Evolutionary conservation across 2,888 invertebrate genomes (phyloP).

Genomic region (Agrilus biguttatus): DNA sequence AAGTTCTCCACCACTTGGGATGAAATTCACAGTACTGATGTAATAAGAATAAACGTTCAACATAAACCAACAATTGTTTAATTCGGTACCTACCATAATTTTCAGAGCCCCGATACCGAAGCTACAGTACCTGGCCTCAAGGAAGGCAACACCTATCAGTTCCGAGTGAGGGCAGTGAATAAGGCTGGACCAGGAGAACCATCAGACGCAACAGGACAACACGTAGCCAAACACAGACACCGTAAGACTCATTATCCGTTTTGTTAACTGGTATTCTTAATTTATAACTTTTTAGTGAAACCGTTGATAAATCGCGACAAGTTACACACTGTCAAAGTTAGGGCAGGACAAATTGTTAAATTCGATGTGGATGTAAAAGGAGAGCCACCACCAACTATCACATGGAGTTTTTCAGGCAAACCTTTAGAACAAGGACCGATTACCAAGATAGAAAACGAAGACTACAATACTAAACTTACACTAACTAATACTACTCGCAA

Average conservation of each 20-base stretch:
- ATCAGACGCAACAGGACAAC: slow-evolving; percentile 76
- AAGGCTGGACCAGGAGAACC: slow-evolving; percentile 90
- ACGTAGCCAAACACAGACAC: slow-evolving; percentile 75
- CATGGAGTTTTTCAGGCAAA: slow-evolving; percentile 61
- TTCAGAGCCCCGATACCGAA: slow-evolving; percentile 57
- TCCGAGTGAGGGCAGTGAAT: slow-evolving; percentile 87
- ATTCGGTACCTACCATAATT: no score
- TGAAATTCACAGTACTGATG: slow-evolving; percentile 61
- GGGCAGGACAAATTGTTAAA: slow-evolving; percentile 80
- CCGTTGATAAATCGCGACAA: slow-evolving; percentile 92
- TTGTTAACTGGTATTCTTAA: neutral
- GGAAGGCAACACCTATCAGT: slow-evolving; percentile 88
- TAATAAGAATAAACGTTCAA: slow-evolving; percentile 23
- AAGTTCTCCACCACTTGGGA: slow-evolving; percentile 67
- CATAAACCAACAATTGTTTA: neutral
- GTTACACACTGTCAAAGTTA: slow-evolving; percentile 72
- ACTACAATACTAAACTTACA: slow-evolving; percentile 78
- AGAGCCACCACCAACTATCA: slow-evolving; percentile 87
- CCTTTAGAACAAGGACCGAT: slow-evolving; percentile 52
- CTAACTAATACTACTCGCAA: slow-evolving; percentile 68
- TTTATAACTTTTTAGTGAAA: slow-evolving; percentile 50
- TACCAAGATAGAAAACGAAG: slow-evolving; percentile 73
- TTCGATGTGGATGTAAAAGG: slow-evolving; percentile 91
- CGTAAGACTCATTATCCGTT: slow-evolving; percentile 40
- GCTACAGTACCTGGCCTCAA: slow-evolving; percentile 74